These are phyloP conservation scores for Drosophila diplacantha DNA, from an alignment of 2,888 invertebrate genomes.

Conservation along the genomic window DNA sequence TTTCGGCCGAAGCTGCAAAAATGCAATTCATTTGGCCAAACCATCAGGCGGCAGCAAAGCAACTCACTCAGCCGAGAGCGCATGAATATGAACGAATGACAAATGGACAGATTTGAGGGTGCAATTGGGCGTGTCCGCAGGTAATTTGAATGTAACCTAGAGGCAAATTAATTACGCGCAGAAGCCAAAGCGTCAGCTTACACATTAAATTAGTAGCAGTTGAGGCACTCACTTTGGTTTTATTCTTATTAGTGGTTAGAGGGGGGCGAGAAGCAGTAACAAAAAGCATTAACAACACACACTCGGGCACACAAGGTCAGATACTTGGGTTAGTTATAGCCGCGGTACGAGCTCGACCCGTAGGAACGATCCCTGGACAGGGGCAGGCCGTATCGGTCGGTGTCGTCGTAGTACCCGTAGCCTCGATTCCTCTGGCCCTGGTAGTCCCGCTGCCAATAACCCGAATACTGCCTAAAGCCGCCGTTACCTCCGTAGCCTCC, in stretches of 20 bases:
- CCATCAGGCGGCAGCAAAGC: background rate
- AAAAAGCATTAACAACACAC: slow-evolving; percentile 31
- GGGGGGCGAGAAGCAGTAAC: slow-evolving; percentile 15
- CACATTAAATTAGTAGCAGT: slow-evolving; percentile 44
- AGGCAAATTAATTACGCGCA: slow-evolving; percentile 39
- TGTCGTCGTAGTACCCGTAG: slow-evolving; percentile 80
- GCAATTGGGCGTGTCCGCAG: slow-evolving; percentile 61
- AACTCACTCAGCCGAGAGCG: background rate
- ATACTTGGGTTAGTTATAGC: slow-evolving; percentile 60
- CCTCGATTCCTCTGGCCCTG: slow-evolving; percentile 80
- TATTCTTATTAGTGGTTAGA: slow-evolving; percentile 23
- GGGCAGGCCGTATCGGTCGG: slow-evolving; percentile 74
- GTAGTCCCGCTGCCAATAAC: slow-evolving; percentile 80
- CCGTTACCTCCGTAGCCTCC: slow-evolving; percentile 82
- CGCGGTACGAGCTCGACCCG: slow-evolving; percentile 50
- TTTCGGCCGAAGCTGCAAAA: slow-evolving; percentile 47
- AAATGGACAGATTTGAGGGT: slow-evolving; percentile 56
- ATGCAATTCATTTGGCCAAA: slow-evolving; percentile 19
- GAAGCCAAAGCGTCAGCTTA: slow-evolving; percentile 33
- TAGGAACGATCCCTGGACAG: slow-evolving; percentile 34
- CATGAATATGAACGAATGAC: slow-evolving; percentile 44
- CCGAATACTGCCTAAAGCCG: slow-evolving; percentile 80
- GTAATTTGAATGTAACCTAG: slow-evolving; percentile 35
- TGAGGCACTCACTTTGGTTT: slow-evolving; percentile 9
- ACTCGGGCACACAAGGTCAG: slow-evolving; percentile 26